These are phyloP conservation scores for Phalacrocorax carbo DNA, from an alignment of 2,113 vertebrate genomes.

Conservation along the genomic window DNA sequence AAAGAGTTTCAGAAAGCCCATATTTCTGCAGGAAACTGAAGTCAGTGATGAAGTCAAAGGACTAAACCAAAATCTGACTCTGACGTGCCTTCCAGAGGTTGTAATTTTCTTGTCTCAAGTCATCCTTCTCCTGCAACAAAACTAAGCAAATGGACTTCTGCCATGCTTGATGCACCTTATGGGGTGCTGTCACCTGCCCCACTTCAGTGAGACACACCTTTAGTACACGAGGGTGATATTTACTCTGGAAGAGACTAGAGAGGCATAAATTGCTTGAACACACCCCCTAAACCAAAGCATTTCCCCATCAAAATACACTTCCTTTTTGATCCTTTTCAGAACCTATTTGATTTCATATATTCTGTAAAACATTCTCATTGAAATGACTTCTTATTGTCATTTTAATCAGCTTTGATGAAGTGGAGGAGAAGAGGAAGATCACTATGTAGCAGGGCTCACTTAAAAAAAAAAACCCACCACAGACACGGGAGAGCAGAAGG, in stretches of 20 bases:
- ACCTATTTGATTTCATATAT: neutral
- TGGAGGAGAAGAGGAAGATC: neutral
- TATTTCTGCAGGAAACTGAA: neutral
- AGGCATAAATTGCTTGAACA: neutral
- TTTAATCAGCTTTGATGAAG: neutral
- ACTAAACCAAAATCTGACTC: neutral
- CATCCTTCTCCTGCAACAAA: neutral
- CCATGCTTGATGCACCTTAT: neutral
- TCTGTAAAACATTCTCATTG: neutral
- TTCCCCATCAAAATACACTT: neutral
- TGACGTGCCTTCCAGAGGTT: neutral
- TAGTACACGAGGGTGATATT: neutral
- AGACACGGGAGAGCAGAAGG: rapidly evolving
- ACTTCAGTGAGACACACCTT: neutral
- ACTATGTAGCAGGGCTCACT: neutral
- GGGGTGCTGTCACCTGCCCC: neutral
- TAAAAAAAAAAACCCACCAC: neutral
- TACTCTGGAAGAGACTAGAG: neutral
- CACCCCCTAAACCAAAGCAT: neutral
- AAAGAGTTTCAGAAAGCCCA: neutral
- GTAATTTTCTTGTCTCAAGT: neutral
- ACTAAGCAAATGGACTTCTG: neutral
- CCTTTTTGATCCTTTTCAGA: neutral
- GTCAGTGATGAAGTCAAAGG: neutral
- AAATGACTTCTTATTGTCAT: neutral